Conservation (phyloP, 2,113 vertebrate genomes). For the Chamaetylas fuelleborni region DNA sequence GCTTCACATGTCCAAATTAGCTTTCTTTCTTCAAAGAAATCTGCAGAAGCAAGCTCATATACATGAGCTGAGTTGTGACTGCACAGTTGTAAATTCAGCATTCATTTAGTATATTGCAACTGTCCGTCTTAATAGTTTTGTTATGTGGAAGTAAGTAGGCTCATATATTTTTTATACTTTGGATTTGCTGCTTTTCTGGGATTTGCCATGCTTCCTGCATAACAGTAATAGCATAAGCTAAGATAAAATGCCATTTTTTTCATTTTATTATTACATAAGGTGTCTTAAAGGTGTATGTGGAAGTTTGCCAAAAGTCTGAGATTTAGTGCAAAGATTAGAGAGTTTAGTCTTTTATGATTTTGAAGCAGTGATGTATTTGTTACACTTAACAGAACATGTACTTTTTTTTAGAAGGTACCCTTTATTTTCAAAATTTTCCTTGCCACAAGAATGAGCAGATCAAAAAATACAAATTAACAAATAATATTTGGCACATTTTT, state of each 20-base stretch:
- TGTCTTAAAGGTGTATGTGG: neutral
- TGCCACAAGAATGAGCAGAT: too few relatives aligned
- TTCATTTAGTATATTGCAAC: neutral
- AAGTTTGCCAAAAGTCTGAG: neutral
- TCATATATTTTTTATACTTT: neutral
- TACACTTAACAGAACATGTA: too few relatives aligned
- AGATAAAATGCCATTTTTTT: neutral
- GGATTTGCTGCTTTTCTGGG: neutral
- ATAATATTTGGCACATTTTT: too few relatives aligned
- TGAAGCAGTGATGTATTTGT: neutral
- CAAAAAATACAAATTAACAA: too few relatives aligned
- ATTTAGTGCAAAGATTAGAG: neutral
- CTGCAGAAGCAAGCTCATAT: neutral
- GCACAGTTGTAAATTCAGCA: neutral
- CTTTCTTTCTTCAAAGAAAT: neutral
- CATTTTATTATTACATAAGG: neutral
- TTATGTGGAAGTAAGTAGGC: neutral
- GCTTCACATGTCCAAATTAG: neutral
- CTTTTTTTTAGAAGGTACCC: too few relatives aligned
- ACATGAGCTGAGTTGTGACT: neutral
- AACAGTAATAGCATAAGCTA: neutral
- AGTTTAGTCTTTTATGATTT: neutral
- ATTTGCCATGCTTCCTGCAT: neutral
- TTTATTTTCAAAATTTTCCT: too few relatives aligned
- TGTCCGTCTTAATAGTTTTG: neutral